These are phyloP conservation scores for Sphaerophoria rueppellii DNA, from an alignment of 2,888 invertebrate genomes.

Conservation along the genomic window DNA sequence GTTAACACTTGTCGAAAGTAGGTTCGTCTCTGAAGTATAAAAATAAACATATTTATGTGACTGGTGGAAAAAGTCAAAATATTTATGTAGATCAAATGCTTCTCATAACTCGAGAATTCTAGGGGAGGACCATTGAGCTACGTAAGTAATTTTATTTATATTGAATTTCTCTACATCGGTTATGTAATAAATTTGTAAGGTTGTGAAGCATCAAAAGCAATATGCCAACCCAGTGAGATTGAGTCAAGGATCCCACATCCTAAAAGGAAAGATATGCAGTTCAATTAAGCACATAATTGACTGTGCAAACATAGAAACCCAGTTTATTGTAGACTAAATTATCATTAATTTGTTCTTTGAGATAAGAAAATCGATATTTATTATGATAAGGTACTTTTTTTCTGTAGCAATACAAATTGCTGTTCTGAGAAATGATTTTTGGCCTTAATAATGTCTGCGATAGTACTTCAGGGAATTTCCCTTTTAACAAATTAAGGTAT, in stretches of 20 bases:
- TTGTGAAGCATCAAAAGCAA: background rate
- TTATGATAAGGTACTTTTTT: too few species aligned
- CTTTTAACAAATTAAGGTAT: too few species aligned
- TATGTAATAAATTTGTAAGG: background rate
- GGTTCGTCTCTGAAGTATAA: background rate
- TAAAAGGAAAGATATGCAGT: constrained; percentile 13
- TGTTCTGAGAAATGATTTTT: too few species aligned
- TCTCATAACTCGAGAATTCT: background rate
- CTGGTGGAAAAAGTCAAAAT: background rate
- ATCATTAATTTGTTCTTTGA: too few species aligned
- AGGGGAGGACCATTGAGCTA: background rate
- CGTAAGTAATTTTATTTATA: background rate
- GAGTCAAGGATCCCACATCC: background rate
- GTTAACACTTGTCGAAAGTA: background rate
- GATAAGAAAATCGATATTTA: background rate
- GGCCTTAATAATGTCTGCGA: too few species aligned
- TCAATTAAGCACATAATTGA: constrained; percentile 38
- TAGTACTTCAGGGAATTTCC: too few species aligned
- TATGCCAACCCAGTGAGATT: background rate
- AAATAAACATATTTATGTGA: background rate
- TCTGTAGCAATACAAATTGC: too few species aligned
- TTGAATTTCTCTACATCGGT: background rate
- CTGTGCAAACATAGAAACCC: background rate
- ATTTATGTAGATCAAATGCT: background rate
- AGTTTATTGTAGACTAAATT: too few species aligned